Conservation (phyloP, 1,140 invertebrate species). For the Drosophila oshimai region DNA sequence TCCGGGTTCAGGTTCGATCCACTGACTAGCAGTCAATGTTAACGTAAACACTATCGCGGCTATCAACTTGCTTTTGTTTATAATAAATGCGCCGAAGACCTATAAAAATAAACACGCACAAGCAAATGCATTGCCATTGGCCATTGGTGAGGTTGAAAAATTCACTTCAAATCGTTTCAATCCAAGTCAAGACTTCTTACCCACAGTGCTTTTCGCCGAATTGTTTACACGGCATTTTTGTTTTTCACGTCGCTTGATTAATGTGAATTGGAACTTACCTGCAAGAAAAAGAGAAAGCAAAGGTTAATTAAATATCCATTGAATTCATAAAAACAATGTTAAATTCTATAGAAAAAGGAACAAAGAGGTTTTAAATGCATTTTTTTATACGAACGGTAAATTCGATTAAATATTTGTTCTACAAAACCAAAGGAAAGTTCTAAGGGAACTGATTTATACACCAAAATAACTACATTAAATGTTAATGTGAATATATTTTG, state of each 20-base stretch:
- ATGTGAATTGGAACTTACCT: constrained; percentile 60
- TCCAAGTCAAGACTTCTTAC: constrained; percentile 12
- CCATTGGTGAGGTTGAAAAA: neutral
- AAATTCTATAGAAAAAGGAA: neutral
- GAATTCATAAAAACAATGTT: neutral
- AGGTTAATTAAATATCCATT: constrained; percentile 18
- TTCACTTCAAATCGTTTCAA: neutral
- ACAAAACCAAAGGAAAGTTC: neutral
- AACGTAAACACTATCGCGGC: constrained; percentile 57
- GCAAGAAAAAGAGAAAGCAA: constrained; percentile 28
- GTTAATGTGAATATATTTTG: too few relatives aligned
- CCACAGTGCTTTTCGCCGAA: constrained; percentile 15
- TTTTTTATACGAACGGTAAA: neutral
- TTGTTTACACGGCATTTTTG: constrained; percentile 14
- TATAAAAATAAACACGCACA: constrained; percentile 37
- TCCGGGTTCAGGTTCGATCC: constrained; percentile 28
- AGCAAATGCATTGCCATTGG: constrained; percentile 22
- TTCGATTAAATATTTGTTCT: neutral
- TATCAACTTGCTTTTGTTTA: constrained; percentile 32
- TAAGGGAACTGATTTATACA: neutral
- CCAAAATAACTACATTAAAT: too few relatives aligned
- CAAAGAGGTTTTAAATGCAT: neutral
- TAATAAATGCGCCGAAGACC: constrained; percentile 31
- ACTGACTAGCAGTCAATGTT: constrained; percentile 65
- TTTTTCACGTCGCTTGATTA: constrained; percentile 62